phyloP scores from a whole-genome alignment of 2,888 invertebrate species.

The Pachydiplax longipennis region DNA sequence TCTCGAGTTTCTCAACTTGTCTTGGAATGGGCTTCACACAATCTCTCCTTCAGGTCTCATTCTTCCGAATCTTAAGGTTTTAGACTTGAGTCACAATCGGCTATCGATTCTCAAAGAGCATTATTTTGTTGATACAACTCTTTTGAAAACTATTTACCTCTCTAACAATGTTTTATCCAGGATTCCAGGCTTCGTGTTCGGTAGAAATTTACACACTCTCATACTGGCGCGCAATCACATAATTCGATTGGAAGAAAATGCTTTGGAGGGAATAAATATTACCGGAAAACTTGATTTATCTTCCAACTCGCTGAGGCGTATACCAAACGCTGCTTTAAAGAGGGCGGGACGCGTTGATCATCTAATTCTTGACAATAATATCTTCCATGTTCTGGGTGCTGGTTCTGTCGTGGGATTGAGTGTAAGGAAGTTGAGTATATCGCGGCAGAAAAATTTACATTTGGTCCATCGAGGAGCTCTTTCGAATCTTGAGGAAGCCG shows the following conservation, averaged over 20 bases:
- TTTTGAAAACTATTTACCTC: conserved; percentile 50
- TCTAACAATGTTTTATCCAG: conserved; percentile 50
- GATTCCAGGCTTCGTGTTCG: conserved; percentile 49
- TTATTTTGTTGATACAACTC: conserved; percentile 50
- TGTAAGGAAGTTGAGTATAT: conserved; percentile 50
- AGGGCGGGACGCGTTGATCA: conserved; percentile 49
- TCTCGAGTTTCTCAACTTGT: conserved; percentile 50
- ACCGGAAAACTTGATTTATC: conserved; percentile 50
- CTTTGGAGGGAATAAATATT: conserved; percentile 52
- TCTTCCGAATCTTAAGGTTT: conserved; percentile 49
- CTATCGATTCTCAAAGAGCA: conserved; percentile 49
- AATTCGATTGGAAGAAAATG: conserved; percentile 51
- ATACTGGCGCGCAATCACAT: conserved; percentile 51
- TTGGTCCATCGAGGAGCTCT: conserved; percentile 50
- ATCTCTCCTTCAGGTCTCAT: conserved; percentile 50
- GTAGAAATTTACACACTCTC: conserved; percentile 48
- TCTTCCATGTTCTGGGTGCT: conserved; percentile 48
- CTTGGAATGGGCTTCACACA: conserved; percentile 51
- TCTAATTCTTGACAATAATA: conserved; percentile 52
- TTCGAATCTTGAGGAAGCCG: conserved; percentile 49
- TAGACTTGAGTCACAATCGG: conserved; percentile 51
- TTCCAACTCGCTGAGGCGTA: conserved; percentile 50
- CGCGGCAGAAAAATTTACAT: conserved; percentile 49
- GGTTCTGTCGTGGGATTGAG: conserved; percentile 49
- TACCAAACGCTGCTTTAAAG: conserved; percentile 51